Percentiles rank a stretch among this genome's conserved stretches.
Conservation (phyloP, 92 coral and sea anemone species). For the Umimayanthus chanpuru region DNA sequence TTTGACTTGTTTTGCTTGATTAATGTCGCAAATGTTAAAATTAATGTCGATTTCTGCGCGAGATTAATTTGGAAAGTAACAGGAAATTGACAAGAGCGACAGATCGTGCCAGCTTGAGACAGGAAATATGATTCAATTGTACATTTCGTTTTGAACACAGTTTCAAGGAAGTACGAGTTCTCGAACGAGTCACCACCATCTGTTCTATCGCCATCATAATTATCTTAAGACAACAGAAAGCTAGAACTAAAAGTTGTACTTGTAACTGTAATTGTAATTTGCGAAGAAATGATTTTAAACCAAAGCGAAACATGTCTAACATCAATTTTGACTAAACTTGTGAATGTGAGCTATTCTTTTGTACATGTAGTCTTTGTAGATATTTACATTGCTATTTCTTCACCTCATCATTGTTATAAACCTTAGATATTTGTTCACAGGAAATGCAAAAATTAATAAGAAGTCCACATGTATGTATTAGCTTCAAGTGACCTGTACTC, state of each 20-base stretch:
- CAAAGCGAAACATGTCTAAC: background rate
- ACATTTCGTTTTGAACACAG: no score
- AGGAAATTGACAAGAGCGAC: slow-evolving; percentile 3
- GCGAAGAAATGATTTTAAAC: background rate
- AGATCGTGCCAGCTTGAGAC: background rate
- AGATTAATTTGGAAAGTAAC: background rate
- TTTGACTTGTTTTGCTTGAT: background rate
- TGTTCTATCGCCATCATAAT: background rate
- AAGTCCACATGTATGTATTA: no score
- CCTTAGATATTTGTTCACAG: background rate
- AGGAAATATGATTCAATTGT: background rate
- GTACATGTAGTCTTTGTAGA: no score
- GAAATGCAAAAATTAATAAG: background rate
- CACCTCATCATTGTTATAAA: background rate
- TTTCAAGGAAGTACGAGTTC: background rate
- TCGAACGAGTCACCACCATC: background rate
- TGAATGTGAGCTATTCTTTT: no score
- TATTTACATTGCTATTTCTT: no score
- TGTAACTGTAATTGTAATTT: no score
- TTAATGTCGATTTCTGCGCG: background rate
- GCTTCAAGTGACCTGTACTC: no score
- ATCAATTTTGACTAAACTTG: background rate
- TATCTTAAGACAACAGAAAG: no score
- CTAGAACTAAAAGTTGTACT: background rate
- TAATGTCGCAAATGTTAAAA: background rate